These are phyloP conservation scores for Apistogramma diplotaenia DNA, from an alignment of 2,113 vertebrate genomes.

Conservation along the genomic window DNA sequence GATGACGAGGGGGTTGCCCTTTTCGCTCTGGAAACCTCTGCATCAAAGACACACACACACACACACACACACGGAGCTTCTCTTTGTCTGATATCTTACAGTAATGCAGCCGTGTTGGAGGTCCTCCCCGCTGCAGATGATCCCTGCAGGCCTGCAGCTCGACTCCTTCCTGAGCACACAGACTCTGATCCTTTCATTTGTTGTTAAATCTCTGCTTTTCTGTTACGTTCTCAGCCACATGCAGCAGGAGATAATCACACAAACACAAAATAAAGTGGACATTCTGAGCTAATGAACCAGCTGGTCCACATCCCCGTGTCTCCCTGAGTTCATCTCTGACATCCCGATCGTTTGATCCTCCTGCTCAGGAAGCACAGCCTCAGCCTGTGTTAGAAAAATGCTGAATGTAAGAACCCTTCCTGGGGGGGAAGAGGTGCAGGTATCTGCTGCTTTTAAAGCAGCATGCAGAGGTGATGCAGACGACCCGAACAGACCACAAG, in stretches of 20 bases:
- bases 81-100: background rate
- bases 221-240: background rate
- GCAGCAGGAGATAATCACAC: rapidly evolving
- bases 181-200: background rate
- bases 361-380: background rate
- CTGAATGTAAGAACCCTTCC: background rate
- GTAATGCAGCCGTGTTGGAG: background rate
- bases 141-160: background rate
- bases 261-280: background rate
- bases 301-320: too few relatives aligned
- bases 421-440: background rate
- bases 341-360: background rate
- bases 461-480: background rate
- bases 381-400: rapidly evolving
- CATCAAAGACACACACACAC: slow-evolving; percentile 2
- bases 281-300: rapidly evolving
- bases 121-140: background rate
- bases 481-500: background rate
- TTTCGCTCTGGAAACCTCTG: slow-evolving; percentile 16
- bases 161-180: background rate
- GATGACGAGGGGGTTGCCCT: slow-evolving; percentile 39
- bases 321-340: background rate
- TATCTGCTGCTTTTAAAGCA: rapidly evolving
- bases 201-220: background rate
- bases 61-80: background rate